Conservation (phyloP, 2,888 invertebrate genomes). For the Drosophila percnosoma region DNA sequence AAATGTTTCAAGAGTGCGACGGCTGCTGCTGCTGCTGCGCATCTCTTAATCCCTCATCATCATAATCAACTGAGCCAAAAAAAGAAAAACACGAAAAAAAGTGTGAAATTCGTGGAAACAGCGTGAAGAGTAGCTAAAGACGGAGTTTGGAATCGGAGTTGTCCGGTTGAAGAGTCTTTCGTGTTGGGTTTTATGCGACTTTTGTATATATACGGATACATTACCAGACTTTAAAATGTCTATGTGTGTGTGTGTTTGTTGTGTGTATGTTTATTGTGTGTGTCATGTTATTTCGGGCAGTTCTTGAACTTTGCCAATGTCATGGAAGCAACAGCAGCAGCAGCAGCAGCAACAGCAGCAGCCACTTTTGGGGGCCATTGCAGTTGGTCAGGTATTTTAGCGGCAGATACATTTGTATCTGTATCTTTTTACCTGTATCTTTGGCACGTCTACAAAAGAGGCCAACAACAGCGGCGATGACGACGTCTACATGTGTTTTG, state of each 20-base stretch:
- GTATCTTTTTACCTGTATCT: conserved; percentile 79
- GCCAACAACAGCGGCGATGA: conserved; percentile 49
- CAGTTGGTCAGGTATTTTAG: conserved; percentile 66
- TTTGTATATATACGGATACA: conserved; percentile 30
- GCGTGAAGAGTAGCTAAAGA: conserved; percentile 50
- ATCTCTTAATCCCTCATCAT: conserved; percentile 76
- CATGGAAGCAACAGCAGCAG: conserved; percentile 31
- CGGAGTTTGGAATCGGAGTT: conserved; percentile 5
- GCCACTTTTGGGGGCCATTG: conserved; percentile 62
- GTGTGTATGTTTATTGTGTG: neutral
- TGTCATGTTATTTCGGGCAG: conserved; percentile 47
- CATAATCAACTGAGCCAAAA: conserved; percentile 63
- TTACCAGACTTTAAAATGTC: conserved; percentile 12
- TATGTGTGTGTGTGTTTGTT: conserved; percentile 15
- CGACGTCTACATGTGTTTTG: conserved; percentile 71
- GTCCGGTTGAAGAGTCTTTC: conserved; percentile 19
- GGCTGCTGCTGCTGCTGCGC: conserved; percentile 36
- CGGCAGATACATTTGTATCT: conserved; percentile 70
- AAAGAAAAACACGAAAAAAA: conserved; percentile 27
- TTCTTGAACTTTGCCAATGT: conserved; percentile 75
- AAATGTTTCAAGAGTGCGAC: conserved; percentile 47
- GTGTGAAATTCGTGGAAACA: conserved; percentile 78
- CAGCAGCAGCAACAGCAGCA: neutral
- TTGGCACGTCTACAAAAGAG: conserved; percentile 66
- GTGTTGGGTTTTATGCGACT: conserved; percentile 28